Percentiles rank a stretch among this genome's conserved stretches.
Evolutionary conservation across 2,797 vertebrate genomes (phyloP).

Genomic region (Huso huso): DNA sequence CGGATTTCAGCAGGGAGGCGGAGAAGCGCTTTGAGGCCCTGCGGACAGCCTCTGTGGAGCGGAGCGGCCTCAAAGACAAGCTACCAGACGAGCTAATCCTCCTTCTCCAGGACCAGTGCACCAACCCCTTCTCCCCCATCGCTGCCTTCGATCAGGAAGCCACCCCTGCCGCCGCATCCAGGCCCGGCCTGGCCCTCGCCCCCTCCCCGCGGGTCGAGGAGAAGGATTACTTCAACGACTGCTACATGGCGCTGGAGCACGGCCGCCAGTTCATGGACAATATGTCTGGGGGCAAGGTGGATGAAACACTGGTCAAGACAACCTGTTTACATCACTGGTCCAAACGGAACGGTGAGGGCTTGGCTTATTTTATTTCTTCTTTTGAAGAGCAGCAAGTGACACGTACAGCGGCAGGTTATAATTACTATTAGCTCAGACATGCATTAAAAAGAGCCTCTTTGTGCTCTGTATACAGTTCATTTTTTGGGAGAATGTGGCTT

Average conservation of each 20-base stretch:
- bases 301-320: conserved; percentile 89
- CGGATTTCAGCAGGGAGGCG: conserved; percentile 82
- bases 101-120: conserved; percentile 91
- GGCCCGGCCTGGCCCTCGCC: conserved; percentile 49
- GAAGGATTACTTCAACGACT: conserved; percentile 88
- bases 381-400: no score
- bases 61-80: conserved; percentile 68
- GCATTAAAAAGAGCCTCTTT: no score
- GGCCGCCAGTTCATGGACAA: conserved; percentile 99
- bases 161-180: conserved; percentile 37
- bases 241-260: conserved; percentile 94
- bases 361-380: no score
- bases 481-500: no score
- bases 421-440: no score
- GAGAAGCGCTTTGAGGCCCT: conserved; percentile 90
- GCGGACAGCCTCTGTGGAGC: conserved; percentile 66
- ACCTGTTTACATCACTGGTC: conserved; percentile 93
- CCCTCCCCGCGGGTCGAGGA: conserved; percentile 82
- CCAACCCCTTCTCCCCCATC: conserved; percentile 87
- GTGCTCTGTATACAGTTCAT: no score
- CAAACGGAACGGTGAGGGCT: conserved; percentile 77
- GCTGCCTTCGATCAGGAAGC: conserved; percentile 71
- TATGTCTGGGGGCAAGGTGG: conserved; percentile 96
- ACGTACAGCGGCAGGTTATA: no score
- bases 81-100: conserved; percentile 85